Conservation (phyloP, 2,797 vertebrate genomes). For the Sibirionetta formosa region DNA sequence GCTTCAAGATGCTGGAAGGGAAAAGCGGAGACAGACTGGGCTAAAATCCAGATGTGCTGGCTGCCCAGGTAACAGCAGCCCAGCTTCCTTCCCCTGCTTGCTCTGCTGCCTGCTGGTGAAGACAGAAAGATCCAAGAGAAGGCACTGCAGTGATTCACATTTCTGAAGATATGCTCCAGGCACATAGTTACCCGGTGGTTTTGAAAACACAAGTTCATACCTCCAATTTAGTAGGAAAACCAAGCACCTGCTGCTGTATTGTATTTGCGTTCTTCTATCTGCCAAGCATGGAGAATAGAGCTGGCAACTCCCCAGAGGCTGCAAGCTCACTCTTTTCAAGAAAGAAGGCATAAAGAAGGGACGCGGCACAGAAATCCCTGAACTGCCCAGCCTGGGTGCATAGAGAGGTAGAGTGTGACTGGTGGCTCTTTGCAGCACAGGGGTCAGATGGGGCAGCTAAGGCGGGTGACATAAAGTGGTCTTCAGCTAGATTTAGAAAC, state of each 20-base stretch:
- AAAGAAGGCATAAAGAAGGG: background rate
- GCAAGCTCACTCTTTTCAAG: background rate
- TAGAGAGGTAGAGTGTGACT: background rate
- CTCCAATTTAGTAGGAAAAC: conserved; percentile 22
- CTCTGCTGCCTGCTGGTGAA: background rate
- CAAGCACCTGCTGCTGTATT: background rate
- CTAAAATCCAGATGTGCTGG: background rate
- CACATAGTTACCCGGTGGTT: background rate
- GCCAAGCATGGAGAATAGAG: background rate
- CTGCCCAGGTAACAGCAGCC: background rate
- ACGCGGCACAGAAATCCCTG: background rate
- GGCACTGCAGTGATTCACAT: background rate
- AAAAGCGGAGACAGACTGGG: background rate
- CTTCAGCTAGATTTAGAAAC: background rate
- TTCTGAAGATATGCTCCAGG: background rate
- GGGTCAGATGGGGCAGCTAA: background rate
- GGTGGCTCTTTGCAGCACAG: background rate
- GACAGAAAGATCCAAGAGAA: background rate
- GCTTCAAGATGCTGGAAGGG: background rate
- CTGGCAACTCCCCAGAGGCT: background rate
- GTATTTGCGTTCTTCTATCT: background rate
- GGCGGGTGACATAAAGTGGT: background rate
- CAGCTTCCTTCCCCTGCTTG: background rate
- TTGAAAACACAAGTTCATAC: conserved; percentile 26
- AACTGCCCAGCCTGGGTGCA: accelerated